phyloP scores from a whole-genome alignment of 2,113 vertebrate genomes.

The Probosciger aterrimus region DNA sequence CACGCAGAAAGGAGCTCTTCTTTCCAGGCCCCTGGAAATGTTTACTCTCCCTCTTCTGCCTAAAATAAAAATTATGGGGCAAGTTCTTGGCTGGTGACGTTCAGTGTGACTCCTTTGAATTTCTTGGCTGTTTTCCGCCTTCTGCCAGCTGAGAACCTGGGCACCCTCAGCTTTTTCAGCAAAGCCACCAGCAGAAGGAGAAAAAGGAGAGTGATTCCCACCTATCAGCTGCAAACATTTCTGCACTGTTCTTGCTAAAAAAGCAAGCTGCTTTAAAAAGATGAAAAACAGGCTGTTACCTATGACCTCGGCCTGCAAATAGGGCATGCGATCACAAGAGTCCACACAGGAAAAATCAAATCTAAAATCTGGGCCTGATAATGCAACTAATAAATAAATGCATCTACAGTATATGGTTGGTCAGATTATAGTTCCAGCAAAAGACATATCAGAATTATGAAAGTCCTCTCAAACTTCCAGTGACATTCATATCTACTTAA shows the following conservation, averaged over 20 bases:
- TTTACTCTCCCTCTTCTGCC: conserved; percentile 12
- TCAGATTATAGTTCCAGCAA: neutral
- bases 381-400: neutral
- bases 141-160: neutral
- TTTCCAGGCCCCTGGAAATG: conserved; percentile 15
- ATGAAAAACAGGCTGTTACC: neutral
- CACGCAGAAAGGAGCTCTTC: neutral
- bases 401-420: neutral
- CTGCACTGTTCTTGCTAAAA: neutral
- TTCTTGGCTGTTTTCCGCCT: neutral
- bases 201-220: neutral
- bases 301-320: neutral
- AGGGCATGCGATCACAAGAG: accelerated
- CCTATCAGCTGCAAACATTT: neutral
- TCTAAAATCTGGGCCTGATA: neutral
- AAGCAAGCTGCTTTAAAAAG: neutral
- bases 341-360: neutral
- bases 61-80: conserved; percentile 21
- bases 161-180: neutral
- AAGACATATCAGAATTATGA: neutral
- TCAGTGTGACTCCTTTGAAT: neutral
- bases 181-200: neutral
- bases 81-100: neutral
- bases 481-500: neutral
- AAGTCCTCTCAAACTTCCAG: neutral